phyloP scores from a whole-genome alignment of 1,140 invertebrate genomes.

The Augochlora pura region DNA sequence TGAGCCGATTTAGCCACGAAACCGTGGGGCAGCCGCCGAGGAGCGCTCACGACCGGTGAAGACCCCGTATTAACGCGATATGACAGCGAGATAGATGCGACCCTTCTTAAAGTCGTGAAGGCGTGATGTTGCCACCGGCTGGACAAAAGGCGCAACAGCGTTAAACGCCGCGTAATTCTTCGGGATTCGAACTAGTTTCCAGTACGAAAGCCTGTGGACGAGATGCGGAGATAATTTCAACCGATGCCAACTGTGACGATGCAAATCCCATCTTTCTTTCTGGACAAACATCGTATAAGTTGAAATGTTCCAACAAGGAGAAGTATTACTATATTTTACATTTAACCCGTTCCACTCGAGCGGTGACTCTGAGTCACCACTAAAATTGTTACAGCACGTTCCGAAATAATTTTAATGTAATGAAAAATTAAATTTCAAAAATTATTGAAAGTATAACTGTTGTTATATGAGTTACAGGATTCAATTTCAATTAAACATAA shows the following conservation, averaged over 20 bases:
- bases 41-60: conserved; percentile 22
- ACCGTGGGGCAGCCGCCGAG: conserved; percentile 62
- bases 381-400: too few relatives aligned
- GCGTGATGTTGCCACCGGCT: conserved; percentile 51
- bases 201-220: neutral
- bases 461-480: too few relatives aligned
- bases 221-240: neutral
- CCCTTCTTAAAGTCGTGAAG: conserved; percentile 39
- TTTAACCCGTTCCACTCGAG: too few relatives aligned
- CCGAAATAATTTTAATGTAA: too few relatives aligned
- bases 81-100: conserved; percentile 40
- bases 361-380: too few relatives aligned
- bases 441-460: too few relatives aligned
- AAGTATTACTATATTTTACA: too few relatives aligned
- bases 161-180: conserved; percentile 50
- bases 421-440: too few relatives aligned
- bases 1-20: conserved; percentile 79
- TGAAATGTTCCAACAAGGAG: too few relatives aligned
- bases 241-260: neutral
- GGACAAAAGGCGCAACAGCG: conserved; percentile 41
- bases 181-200: conserved; percentile 38
- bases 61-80: conserved; percentile 45
- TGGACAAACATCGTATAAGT: neutral
- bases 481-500: too few relatives aligned
- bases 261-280: neutral